These are phyloP conservation scores for Lordiphosa clarofinis DNA, from an alignment of 1,140 invertebrate species.

Conservation along the genomic window DNA sequence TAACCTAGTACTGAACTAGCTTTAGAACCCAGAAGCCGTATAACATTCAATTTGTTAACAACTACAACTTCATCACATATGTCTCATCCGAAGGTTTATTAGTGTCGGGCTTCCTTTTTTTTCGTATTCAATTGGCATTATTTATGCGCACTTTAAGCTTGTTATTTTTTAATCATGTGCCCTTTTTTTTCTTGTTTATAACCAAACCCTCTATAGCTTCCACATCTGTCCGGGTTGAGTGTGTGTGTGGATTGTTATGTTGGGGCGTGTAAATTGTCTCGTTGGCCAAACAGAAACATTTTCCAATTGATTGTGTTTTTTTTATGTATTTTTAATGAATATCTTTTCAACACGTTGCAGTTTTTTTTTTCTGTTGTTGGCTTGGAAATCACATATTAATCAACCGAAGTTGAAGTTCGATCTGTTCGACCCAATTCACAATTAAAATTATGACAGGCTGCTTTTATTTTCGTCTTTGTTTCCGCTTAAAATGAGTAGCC, in stretches of 20 bases:
- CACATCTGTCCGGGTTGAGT: not conserved
- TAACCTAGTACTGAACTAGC: too few species aligned
- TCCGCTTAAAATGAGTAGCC: constrained; percentile 4
- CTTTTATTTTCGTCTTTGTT: constrained; percentile 48
- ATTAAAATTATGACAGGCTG: constrained; percentile 64
- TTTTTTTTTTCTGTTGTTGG: constrained; percentile 6
- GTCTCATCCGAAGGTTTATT: too few species aligned
- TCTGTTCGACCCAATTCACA: constrained; percentile 63
- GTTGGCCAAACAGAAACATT: constrained; percentile 17
- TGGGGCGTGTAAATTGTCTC: not conserved
- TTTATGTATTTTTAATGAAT: constrained; percentile 69
- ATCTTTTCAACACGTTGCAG: constrained; percentile 51
- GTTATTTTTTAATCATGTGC: constrained; percentile 73
- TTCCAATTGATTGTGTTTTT: constrained; percentile 18
- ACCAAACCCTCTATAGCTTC: not conserved
- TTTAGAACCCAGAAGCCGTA: too few species aligned
- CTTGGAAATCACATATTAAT: constrained; percentile 50
- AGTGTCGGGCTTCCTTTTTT: too few species aligned
- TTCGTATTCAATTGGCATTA: constrained; percentile 30
- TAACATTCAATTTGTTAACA: not conserved
- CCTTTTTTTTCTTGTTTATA: constrained; percentile 33
- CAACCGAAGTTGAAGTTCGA: constrained; percentile 37
- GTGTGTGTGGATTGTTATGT: not conserved
- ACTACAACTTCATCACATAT: too few species aligned
- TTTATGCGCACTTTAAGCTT: constrained; percentile 72